Evolutionary conservation across 2,797 vertebrate genomes (phyloP).

Genomic region (Tamandua tetradactyla): DNA sequence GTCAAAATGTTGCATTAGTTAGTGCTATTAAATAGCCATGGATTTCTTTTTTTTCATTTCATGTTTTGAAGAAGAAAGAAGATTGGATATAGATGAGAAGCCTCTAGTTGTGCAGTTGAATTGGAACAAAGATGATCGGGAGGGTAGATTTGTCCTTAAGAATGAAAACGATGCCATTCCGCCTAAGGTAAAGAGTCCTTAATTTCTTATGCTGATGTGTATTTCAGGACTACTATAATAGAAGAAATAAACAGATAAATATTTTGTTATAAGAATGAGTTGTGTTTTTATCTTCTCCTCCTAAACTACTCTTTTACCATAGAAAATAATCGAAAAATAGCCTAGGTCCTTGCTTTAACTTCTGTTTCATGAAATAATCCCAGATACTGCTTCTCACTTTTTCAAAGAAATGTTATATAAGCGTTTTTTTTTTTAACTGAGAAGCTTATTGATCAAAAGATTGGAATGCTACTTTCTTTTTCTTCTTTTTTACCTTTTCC

Average conservation of each 20-base stretch:
- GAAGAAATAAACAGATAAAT: rapidly evolving
- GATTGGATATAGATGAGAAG: slow-evolving; percentile 98
- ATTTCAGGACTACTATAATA: not conserved
- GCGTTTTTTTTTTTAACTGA: not conserved
- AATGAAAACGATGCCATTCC: slow-evolving; percentile 96
- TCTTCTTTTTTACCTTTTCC: not conserved
- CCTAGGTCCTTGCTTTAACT: not conserved
- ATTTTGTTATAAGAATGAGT: not conserved
- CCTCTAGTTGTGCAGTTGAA: slow-evolving; percentile 98
- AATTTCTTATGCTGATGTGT: rapidly evolving
- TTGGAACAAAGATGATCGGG: slow-evolving; percentile 99
- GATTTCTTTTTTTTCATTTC: slow-evolving; percentile 57
- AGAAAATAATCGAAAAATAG: not conserved
- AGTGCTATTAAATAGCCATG: slow-evolving; percentile 56
- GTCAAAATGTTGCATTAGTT: no score
- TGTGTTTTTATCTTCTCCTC: not conserved
- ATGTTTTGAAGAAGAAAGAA: slow-evolving; percentile 96
- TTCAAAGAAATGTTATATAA: not conserved
- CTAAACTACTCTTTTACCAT: no score
- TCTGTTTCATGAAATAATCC: not conserved
- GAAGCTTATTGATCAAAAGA: not conserved
- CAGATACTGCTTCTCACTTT: not conserved
- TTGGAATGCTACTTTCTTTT: no score
- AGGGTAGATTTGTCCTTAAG: slow-evolving; percentile 98
- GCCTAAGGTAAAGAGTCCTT: slow-evolving; percentile 89